Base-by-base conservation (phyloP, 2,113 vertebrate species). In the Pardalotus punctatus region DNA sequence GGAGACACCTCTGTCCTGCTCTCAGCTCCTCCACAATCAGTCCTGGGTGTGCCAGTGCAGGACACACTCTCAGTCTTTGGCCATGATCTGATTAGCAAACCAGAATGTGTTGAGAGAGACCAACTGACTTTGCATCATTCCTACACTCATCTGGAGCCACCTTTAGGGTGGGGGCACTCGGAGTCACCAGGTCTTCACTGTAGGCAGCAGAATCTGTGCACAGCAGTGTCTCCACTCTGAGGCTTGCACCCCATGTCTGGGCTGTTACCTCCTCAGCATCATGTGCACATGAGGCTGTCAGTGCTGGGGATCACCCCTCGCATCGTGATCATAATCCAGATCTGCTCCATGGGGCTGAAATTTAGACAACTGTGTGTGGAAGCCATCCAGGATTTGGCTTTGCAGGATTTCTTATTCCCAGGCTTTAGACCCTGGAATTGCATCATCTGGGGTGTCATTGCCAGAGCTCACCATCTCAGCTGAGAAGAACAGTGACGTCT, bases 401-500 rank as follows among this genome's bases (percentile, higher is more conserved):
- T 40, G 16, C 18, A 25, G 36, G 12, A 13, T 79, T 84, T 70
- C 47, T 70, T 43, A 62, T 54, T 87, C 64, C 29, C 29, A 40
- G 22, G 27, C 35, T 74, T 73, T 74, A 60, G 51, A 58, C 24
- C 10, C 27, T 60, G 69, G 24, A 61, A 76, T 60, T 69, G n/a
- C 42, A 16, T 3, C 20, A 10, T 22, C 35, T 27, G 31, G 43
- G 40, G 3, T 64, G 69, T 31, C 48, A 22, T 51, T 84, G 38
- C 56, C 71, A 81, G 70, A 76, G 57, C 29, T 87, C 62, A 45
- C 43, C 40, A 5, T 42, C n/a, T 61, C 71, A 88, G 62, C 23
- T 7, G 0, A 47, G 50, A 53, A 57, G 14, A 12, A 18, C 47
- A 72, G 19, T 0, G 0, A 29, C 42, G 15, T 67, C 61, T 56